Evolutionary conservation across 2,113 vertebrate species (phyloP).

Genomic region (Lophochroa leadbeateri): DNA sequence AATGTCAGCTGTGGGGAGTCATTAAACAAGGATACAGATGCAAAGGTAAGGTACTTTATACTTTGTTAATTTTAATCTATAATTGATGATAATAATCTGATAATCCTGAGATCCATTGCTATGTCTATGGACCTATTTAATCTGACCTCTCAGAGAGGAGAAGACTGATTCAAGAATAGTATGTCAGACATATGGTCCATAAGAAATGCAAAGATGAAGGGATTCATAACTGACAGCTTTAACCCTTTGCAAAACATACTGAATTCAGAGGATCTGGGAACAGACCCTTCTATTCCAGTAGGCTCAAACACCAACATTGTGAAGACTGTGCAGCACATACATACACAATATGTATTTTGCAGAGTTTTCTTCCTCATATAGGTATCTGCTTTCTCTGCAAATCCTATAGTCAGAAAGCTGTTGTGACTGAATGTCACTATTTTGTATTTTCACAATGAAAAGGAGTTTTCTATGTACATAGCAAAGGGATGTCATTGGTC

Average conservation of each 20-base stretch:
- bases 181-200: neutral
- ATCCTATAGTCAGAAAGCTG: neutral
- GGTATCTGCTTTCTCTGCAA: neutral
- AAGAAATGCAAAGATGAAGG: neutral
- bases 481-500: neutral
- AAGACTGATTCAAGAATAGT: neutral
- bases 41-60: conserved; percentile 81
- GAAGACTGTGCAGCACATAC: neutral
- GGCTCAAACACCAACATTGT: neutral
- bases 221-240: neutral
- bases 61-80: neutral
- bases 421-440: neutral
- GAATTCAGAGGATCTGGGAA: neutral
- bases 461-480: neutral
- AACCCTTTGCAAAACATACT: neutral
- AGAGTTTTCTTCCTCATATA: neutral
- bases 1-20: conserved; percentile 90
- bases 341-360: neutral
- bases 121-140: neutral
- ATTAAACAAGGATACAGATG: conserved; percentile 96
- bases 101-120: neutral
- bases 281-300: neutral
- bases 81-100: neutral
- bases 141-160: neutral
- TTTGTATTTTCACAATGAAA: neutral